Evolutionary conservation across 2,797 vertebrate genomes (phyloP).

Genomic region (Leuciscus waleckii): DNA sequence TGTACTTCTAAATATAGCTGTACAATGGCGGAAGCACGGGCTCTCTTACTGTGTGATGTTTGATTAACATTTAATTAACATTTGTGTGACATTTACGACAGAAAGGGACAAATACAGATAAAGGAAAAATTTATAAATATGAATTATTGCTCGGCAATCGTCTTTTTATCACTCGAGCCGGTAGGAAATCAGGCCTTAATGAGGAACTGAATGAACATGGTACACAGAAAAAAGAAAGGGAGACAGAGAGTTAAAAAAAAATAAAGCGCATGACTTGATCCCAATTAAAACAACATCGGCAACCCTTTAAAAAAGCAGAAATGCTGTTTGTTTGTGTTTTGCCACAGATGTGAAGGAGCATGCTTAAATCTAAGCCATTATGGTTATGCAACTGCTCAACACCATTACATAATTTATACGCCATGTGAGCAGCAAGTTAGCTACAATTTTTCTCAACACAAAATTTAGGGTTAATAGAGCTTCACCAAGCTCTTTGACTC

Average conservation of each 20-base stretch:
- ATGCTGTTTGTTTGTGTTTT: conserved; percentile 26
- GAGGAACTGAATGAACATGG: conserved; percentile 6
- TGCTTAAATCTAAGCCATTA: background rate
- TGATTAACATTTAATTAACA: conserved; percentile 84
- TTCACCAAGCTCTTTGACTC: background rate
- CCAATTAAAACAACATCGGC: conserved; percentile 28
- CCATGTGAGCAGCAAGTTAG: conserved; percentile 18
- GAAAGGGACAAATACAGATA: conserved; percentile 62
- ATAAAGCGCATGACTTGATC: conserved; percentile 26
- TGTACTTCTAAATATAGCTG: conserved; percentile 67
- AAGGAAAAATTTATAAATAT: conserved; percentile 48
- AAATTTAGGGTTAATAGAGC: conserved; percentile 11
- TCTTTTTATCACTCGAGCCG: conserved; percentile 8
- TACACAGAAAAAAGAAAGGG: background rate
- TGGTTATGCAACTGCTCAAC: background rate
- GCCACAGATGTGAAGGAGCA: background rate
- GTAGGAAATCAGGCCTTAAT: conserved; percentile 29
- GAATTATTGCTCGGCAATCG: conserved; percentile 9
- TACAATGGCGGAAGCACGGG: conserved; percentile 65
- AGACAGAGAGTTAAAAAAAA: conserved; percentile 10
- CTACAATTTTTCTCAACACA: background rate
- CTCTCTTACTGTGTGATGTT: conserved; percentile 70
- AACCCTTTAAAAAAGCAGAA: conserved; percentile 29
- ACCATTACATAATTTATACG: background rate
- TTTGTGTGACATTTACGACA: conserved; percentile 78